A percentile compares a stretch with the other conserved stretches of the same genome.
Conservation (phyloP, 2,113 vertebrate genomes). For the Martes martes region DNA sequence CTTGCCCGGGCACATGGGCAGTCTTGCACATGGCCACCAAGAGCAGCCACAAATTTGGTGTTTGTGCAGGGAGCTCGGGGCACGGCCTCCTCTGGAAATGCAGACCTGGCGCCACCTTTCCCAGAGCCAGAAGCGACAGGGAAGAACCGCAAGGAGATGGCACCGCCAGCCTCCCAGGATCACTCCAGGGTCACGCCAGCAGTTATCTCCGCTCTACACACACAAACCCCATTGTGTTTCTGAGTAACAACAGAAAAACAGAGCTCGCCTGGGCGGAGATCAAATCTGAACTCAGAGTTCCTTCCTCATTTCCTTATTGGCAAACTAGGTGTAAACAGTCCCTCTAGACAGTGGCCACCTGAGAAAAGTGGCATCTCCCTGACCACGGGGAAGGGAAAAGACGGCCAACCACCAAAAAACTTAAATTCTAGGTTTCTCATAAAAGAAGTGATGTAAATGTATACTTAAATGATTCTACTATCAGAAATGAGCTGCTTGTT, state of each 20-base stretch:
- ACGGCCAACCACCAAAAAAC: not conserved
- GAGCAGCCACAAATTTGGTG: no score
- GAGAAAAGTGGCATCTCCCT: not conserved
- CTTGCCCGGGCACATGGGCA: fast-evolving
- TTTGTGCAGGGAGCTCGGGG: not conserved
- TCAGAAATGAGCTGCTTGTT: not conserved
- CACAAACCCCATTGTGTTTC: slow-evolving; percentile 47
- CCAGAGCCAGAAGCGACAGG: not conserved
- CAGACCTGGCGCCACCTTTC: not conserved
- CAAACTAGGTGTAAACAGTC: slow-evolving; percentile 51
- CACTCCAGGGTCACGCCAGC: not conserved
- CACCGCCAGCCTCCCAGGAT: not conserved
- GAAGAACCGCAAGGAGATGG: not conserved
- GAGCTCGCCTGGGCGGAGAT: slow-evolving; percentile 49
- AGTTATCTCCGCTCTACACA: slow-evolving; percentile 16
- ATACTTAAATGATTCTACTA: not conserved
- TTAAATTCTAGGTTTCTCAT: not conserved
- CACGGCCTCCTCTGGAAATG: not conserved
- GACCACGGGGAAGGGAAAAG: not conserved
- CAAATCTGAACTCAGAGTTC: slow-evolving; percentile 61
- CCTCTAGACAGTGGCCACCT: slow-evolving; percentile 15
- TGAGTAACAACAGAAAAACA: slow-evolving; percentile 40
- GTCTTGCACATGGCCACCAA: not conserved
- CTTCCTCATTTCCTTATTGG: slow-evolving; percentile 62
- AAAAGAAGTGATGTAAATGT: not conserved